Conservation (phyloP, 37 sponge, comb jelly and placozoan species). For the Chondrilla cf. caribensis region DNA sequence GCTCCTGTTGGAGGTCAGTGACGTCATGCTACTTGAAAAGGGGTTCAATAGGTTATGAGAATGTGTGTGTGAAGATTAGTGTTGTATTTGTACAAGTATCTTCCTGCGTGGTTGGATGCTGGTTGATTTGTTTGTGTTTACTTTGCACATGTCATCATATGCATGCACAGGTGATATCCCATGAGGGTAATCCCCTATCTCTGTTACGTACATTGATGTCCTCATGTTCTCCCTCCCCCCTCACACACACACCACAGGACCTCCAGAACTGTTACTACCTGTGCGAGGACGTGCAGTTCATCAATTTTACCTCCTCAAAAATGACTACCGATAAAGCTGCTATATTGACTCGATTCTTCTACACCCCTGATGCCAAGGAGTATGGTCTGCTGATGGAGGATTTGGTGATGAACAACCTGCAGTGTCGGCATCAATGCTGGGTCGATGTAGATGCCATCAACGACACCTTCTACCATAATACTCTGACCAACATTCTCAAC, state of each 20-base stretch:
- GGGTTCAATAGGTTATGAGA: too few species aligned
- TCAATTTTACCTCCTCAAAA: constrained; percentile 42
- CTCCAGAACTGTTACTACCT: constrained; percentile 39
- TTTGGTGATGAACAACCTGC: constrained; percentile 32
- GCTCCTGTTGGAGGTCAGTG: constrained; percentile 12
- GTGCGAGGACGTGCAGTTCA: constrained; percentile 54
- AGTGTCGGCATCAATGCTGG: constrained; percentile 44
- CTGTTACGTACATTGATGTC: too few species aligned
- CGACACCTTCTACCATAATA: not conserved
- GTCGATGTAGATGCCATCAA: constrained; percentile 32
- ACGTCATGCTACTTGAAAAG: not conserved
- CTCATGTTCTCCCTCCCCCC: too few species aligned
- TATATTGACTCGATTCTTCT: not conserved
- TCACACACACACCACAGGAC: too few species aligned
- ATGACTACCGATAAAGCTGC: constrained; percentile 18
- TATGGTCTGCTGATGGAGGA: constrained; percentile 33
- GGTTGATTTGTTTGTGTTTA: too few species aligned
- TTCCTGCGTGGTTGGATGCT: too few species aligned
- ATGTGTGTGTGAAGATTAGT: too few species aligned
- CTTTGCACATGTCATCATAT: too few species aligned
- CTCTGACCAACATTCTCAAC: constrained; percentile 41
- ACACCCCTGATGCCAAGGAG: constrained; percentile 51
- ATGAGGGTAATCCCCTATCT: too few species aligned
- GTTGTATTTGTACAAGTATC: too few species aligned
- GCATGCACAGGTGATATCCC: too few species aligned